These are phyloP conservation scores for Mobula hypostoma DNA, from an alignment of 2,113 vertebrate genomes.

Conservation along the genomic window DNA sequence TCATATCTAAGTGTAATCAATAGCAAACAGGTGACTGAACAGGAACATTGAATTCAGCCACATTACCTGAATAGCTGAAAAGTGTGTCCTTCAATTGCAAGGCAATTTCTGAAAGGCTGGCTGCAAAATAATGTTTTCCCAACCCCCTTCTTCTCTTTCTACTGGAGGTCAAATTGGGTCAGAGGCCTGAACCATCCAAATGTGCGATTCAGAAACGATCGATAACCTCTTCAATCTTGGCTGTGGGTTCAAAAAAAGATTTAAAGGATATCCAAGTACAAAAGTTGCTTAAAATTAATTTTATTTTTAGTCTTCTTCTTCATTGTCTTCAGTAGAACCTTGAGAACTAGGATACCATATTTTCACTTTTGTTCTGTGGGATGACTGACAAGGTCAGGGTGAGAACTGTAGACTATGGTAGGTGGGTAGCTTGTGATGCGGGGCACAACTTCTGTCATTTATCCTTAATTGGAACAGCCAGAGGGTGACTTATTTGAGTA, in stretches of 20 bases:
- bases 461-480: too few species aligned
- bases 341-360: too few species aligned
- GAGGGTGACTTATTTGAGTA: too few species aligned
- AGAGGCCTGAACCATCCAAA: not conserved
- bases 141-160: not conserved
- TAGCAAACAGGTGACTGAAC: not conserved
- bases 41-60: not conserved
- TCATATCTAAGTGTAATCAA: not conserved
- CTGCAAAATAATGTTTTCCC: not conserved
- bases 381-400: too few species aligned
- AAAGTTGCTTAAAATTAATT: not conserved
- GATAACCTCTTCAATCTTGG: not conserved
- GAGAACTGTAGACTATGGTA: too few species aligned
- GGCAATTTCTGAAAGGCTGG: constrained; percentile 19
- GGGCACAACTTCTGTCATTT: too few species aligned
- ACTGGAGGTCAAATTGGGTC: constrained; percentile 11
- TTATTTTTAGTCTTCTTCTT: not conserved
- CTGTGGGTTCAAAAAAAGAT: not conserved
- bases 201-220: not conserved
- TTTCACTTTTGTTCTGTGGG: too few species aligned
- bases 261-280: not conserved
- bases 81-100: constrained; percentile 9
- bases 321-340: too few species aligned
- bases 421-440: too few species aligned
- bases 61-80: constrained; percentile 6